Evolutionary conservation across 2,797 vertebrate genomes (phyloP), one percentile per base, ranked within the genome.

Genomic region (Luscinia luscinia): DNA sequence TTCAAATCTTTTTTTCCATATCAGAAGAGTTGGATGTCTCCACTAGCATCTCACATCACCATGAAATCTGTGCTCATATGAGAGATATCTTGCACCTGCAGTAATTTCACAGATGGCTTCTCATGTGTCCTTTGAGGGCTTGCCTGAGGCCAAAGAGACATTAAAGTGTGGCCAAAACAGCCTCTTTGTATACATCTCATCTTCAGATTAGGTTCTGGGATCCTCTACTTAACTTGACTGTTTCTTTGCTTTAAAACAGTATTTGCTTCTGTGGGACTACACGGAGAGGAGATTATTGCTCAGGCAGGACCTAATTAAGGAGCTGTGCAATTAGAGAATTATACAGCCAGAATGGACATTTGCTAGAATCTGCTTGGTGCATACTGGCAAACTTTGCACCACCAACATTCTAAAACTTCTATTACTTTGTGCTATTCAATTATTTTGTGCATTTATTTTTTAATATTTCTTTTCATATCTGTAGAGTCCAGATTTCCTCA

Each of bases 131-230:
- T 93, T 84, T 82, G 80, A 95, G 88, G 43, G 41, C 64, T 91
- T 90, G 32, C 36, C 64, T 92, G 72, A 85, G 55, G 92, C 75
- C 49, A 87, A 68, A 84, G 81, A 59, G 59, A 73, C 40, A 38
- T 76, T 66, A 84, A 92, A 87, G 43, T 55, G 54, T 68, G 69
- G 54, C 76, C 82, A 64, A 84, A 94, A 81, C 40, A 77, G 30
- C 38, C 59, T 92, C 46, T 83, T 79, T 89, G 49, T 84, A 79
- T 70, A 68, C 34, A 61, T 80, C 38, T 66, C 86, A 54, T 85
- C 96, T 93, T 92, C 90, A 94, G 75, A 80, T 24, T 91, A 87
- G n/a, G 12, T 92, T 95, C 64, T 95, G 90, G 82, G 83, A 84
- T 74, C 55, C 54, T 48, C 28, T 72, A 17, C 34, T 83, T 87